phyloP scores from a whole-genome alignment of 2,797 vertebrate species.

The Microcaecilia unicolor region DNA sequence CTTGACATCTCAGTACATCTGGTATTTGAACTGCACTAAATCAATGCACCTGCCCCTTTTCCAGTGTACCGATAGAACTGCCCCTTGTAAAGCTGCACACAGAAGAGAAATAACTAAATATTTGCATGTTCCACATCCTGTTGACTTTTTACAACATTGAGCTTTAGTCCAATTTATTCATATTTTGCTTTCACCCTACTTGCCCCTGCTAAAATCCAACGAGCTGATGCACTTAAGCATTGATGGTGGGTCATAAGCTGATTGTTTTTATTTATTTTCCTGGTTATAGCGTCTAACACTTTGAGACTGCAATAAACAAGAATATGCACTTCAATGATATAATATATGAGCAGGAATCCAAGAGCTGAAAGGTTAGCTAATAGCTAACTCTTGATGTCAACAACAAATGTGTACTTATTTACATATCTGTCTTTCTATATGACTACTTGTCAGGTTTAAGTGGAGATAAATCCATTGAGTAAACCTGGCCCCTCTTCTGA shows the following conservation, averaged over 20 bases:
- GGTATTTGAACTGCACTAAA: too few species aligned
- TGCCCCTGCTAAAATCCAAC: too few species aligned
- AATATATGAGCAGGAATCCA: rapidly evolving
- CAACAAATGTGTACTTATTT: conserved; percentile 1
- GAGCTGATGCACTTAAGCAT: too few species aligned
- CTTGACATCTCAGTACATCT: too few species aligned
- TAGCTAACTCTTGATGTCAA: neutral
- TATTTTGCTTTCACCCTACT: too few species aligned
- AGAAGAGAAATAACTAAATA: too few species aligned
- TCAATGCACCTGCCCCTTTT: too few species aligned
- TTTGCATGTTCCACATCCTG: too few species aligned
- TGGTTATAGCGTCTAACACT: neutral
- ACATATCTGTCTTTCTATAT: neutral
- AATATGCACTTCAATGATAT: neutral
- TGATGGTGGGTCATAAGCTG: neutral
- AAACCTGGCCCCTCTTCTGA: conserved; percentile 2
- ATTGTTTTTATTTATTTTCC: neutral
- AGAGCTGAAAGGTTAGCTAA: neutral
- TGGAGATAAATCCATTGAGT: neutral
- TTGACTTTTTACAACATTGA: too few species aligned
- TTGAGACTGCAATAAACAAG: neutral
- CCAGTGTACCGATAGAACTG: too few species aligned
- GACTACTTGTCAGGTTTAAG: neutral
- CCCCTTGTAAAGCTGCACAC: too few species aligned
- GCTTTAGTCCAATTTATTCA: too few species aligned